phyloP scores from a whole-genome alignment of 2,797 vertebrate species.

The Furcifer pardalis region DNA sequence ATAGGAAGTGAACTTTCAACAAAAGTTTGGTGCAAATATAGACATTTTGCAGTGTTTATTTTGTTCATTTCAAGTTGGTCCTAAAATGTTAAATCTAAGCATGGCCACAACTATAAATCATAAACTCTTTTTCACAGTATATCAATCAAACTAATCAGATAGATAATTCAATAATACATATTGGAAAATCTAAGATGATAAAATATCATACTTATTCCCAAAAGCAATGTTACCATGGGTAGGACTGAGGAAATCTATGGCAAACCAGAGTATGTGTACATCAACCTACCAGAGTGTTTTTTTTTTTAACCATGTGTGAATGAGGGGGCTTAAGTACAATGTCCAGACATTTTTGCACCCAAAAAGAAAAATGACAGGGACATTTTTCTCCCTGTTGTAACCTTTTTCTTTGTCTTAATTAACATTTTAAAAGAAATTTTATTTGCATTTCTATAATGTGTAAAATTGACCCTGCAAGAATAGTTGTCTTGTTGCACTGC shows the following conservation, averaged over 20 bases:
- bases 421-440: too few species aligned
- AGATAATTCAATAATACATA: not conserved
- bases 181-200: slow-evolving; percentile 17
- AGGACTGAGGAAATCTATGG: not conserved
- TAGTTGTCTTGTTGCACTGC: too few species aligned
- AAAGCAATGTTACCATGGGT: not conserved
- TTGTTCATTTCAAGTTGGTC: slow-evolving; percentile 56
- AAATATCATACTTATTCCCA: slow-evolving; percentile 1
- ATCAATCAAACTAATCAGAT: slow-evolving; percentile 65
- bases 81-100: slow-evolving; percentile 63
- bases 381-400: too few species aligned
- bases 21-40: slow-evolving; percentile 62
- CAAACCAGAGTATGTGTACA: not conserved
- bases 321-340: too few species aligned
- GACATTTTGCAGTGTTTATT: slow-evolving; percentile 61
- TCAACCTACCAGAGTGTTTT: not conserved
- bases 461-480: too few species aligned
- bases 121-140: slow-evolving; percentile 58
- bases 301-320: too few species aligned
- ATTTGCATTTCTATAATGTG: too few species aligned
- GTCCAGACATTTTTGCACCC: too few species aligned
- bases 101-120: slow-evolving; percentile 51
- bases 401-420: too few species aligned
- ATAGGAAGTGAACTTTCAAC: slow-evolving; percentile 33
- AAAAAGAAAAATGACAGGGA: too few species aligned